Conservation (phyloP, 2,113 vertebrate species). For the Gallinago jamesoni region DNA sequence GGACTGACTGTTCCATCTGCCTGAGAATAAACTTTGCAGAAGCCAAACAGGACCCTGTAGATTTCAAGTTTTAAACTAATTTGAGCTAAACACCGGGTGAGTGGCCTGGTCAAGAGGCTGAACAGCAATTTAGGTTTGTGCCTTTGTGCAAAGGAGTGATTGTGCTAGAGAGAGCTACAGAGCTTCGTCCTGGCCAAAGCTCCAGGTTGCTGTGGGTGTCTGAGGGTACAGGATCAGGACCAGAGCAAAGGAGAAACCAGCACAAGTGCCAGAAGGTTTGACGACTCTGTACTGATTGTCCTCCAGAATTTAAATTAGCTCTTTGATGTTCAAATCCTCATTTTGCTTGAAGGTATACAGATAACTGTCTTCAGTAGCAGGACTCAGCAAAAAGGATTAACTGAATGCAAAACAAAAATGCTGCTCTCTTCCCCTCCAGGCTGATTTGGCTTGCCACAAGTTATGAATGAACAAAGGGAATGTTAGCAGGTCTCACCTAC, state of each 20-base stretch:
- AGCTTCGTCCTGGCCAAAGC: background rate
- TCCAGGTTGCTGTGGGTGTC: background rate
- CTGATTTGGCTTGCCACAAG: background rate
- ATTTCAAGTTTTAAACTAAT: background rate
- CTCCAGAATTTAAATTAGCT: background rate
- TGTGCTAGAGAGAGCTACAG: background rate
- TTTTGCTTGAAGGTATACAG: background rate
- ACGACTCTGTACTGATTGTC: background rate
- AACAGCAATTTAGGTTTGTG: background rate
- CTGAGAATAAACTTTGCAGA: background rate
- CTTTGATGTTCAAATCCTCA: constrained; percentile 24
- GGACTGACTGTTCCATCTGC: background rate
- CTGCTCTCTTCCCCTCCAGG: background rate
- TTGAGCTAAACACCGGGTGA: background rate
- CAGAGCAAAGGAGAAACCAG: background rate
- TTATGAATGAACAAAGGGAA: background rate
- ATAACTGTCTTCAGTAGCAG: background rate
- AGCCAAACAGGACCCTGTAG: background rate
- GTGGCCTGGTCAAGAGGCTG: background rate
- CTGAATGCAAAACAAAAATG: background rate
- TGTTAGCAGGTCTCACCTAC: background rate
- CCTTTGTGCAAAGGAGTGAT: background rate
- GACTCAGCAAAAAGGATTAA: background rate
- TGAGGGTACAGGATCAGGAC: background rate
- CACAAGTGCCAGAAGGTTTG: background rate